phyloP scores from a whole-genome alignment of 2,888 invertebrate species.

The Rutpela maculata region DNA sequence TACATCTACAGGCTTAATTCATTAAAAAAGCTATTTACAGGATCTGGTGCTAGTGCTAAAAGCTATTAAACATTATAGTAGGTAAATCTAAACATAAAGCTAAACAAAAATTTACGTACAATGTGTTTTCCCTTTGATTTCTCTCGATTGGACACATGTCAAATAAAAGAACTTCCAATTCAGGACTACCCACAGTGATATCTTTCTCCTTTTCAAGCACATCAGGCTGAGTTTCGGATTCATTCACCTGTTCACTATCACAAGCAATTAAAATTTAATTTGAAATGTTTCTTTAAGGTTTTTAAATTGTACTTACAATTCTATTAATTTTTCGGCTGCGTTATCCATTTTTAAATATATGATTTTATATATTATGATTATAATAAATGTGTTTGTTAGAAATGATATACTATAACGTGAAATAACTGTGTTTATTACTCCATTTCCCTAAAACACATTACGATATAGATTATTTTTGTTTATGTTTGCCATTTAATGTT shows the following conservation, averaged over 20 bases:
- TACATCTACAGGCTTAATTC: constrained; percentile 22
- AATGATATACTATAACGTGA: not conserved
- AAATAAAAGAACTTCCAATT: constrained; percentile 60
- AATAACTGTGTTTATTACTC: not conserved
- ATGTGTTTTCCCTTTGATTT: constrained; percentile 60
- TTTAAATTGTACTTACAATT: constrained; percentile 20
- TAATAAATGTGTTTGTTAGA: not conserved
- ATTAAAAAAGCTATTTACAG: constrained; percentile 33
- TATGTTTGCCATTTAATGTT: too few species aligned
- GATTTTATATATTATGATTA: not conserved
- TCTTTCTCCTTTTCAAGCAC: constrained; percentile 20
- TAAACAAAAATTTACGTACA: constrained; percentile 61
- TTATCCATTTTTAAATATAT: constrained; percentile 13
- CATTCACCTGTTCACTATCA: constrained; percentile 1
- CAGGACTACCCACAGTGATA: constrained; percentile 37
- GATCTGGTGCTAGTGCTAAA: constrained; percentile 53
- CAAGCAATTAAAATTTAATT: constrained; percentile 7
- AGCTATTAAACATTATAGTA: constrained; percentile 40
- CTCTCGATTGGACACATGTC: constrained; percentile 58
- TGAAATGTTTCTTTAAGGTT: not conserved
- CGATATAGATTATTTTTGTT: not conserved
- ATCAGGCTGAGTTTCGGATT: constrained; percentile 20
- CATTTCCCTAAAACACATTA: constrained; percentile 4
- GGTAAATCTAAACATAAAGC: constrained; percentile 7
- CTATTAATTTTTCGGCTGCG: constrained; percentile 20